Conservation (phyloP, 2,797 vertebrate species). For the Mastacembelus armatus region DNA sequence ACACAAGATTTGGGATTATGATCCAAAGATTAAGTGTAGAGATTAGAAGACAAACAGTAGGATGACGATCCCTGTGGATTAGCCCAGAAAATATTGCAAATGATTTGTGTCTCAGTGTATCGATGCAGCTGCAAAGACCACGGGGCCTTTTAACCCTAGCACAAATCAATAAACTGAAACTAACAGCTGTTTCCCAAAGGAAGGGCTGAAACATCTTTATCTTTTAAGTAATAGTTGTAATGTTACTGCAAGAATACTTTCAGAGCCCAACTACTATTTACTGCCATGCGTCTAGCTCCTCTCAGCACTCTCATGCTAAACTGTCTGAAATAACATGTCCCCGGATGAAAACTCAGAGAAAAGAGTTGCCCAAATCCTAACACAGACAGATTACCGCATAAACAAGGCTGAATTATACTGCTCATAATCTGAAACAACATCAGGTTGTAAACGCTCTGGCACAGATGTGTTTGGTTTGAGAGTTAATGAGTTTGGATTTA, state of each 20-base stretch:
- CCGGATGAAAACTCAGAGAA: constrained; percentile 6
- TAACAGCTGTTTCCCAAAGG: constrained; percentile 1
- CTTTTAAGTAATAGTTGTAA: constrained; percentile 2
- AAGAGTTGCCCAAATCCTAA: constrained; percentile 48
- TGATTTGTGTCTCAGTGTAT: constrained; percentile 28
- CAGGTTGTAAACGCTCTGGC: constrained; percentile 40
- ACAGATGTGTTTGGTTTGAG: constrained; percentile 58
- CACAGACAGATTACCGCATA: constrained; percentile 67
- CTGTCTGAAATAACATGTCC: constrained; percentile 26
- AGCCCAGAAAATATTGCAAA: constrained; percentile 39
- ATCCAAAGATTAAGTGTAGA: constrained; percentile 61
- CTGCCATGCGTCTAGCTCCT: neutral
- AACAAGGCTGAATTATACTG: constrained; percentile 59
- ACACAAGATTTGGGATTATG: constrained; percentile 55
- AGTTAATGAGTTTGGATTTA: constrained; percentile 72
- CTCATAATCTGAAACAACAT: constrained; percentile 59
- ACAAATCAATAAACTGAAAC: constrained; percentile 44
- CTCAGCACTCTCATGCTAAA: constrained; percentile 11
- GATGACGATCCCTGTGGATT: constrained; percentile 69
- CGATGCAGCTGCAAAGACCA: constrained; percentile 16
- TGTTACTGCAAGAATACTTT: constrained; percentile 16
- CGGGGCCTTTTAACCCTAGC: constrained; percentile 24
- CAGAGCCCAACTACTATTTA: neutral
- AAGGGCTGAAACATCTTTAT: constrained; percentile 5
- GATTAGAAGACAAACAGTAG: constrained; percentile 65